A percentile compares a stretch with the other conserved stretches of the same genome.
These are phyloP conservation scores for Campaea margaritaria DNA, from an alignment of 2,888 invertebrate genomes.

Conservation along the genomic window DNA sequence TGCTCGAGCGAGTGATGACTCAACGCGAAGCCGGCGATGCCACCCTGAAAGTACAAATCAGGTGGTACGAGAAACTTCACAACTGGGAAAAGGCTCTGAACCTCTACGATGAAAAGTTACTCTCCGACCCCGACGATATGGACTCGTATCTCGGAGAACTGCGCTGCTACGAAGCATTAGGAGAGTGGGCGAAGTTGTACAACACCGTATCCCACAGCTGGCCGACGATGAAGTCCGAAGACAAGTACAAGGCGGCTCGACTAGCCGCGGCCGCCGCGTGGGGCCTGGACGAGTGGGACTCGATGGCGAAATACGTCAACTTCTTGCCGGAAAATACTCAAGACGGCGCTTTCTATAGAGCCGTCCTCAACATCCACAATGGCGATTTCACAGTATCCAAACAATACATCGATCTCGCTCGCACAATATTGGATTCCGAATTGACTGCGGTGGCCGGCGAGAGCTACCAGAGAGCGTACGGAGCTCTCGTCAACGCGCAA, in stretches of 20 bases:
- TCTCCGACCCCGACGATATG: constrained; percentile 87
- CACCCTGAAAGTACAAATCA: constrained; percentile 86
- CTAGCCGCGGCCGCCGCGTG: constrained; percentile 98
- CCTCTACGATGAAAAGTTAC: constrained; percentile 92
- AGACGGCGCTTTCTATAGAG: constrained; percentile 98
- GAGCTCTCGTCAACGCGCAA: constrained; percentile 98
- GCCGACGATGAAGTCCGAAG: constrained; percentile 86
- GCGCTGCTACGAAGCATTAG: constrained; percentile 97
- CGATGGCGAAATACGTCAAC: constrained; percentile 95
- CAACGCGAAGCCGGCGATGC: constrained; percentile 89
- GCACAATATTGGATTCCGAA: constrained; percentile 97
- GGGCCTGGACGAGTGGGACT: constrained; percentile 97
- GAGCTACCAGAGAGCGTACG: constrained; percentile 97
- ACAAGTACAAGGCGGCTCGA: constrained; percentile 90
- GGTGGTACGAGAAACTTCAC: constrained; percentile 99
- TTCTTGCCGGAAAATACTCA: constrained; percentile 96
- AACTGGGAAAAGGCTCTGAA: constrained; percentile 98
- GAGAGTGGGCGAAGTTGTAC: constrained; percentile 97
- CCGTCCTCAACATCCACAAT: constrained; percentile 95
- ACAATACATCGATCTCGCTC: constrained; percentile 94
- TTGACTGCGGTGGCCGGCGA: constrained; percentile 98
- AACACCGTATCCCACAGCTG: constrained; percentile 92
- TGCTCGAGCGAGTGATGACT: constrained; percentile 95
- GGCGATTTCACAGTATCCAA: constrained; percentile 89
- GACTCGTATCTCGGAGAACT: constrained; percentile 96